A percentile compares a stretch with the other conserved stretches of the same genome.
Conservation (phyloP, 2,113 vertebrate species). For the Lonchura striata region DNA sequence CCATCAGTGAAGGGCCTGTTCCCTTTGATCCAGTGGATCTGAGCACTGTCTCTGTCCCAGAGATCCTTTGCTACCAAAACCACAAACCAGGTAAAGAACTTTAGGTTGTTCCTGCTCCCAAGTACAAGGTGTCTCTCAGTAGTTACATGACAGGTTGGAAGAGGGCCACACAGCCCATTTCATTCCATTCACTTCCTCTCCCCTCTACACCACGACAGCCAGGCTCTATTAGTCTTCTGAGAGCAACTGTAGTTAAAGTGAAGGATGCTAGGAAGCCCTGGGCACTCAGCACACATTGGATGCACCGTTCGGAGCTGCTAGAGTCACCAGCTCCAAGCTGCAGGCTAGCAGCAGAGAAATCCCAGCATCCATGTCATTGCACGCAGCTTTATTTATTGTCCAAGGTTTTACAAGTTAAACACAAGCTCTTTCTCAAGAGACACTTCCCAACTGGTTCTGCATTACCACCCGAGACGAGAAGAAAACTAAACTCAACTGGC, state of each 20-base stretch:
- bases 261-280: background rate
- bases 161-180: background rate
- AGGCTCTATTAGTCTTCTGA: constrained; percentile 19
- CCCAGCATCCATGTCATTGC: background rate
- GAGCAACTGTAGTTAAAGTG: constrained; percentile 22
- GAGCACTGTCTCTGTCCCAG: background rate
- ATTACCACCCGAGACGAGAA: background rate
- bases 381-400: background rate
- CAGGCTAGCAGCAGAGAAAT: background rate
- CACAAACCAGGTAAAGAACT: background rate
- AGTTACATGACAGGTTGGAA: background rate
- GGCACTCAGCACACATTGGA: background rate
- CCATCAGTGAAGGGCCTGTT: background rate
- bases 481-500: background rate
- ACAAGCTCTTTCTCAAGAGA: background rate
- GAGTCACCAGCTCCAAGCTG: background rate
- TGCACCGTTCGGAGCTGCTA: fast-evolving
- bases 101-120: background rate
- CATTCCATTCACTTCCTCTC: constrained; percentile 27
- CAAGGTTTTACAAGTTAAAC: background rate
- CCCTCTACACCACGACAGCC: background rate
- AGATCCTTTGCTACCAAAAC: background rate
- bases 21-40: background rate
- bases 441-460: background rate
- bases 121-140: background rate